Conservation (phyloP, 2,113 vertebrate genomes). For the Bufo gargarizans region DNA sequence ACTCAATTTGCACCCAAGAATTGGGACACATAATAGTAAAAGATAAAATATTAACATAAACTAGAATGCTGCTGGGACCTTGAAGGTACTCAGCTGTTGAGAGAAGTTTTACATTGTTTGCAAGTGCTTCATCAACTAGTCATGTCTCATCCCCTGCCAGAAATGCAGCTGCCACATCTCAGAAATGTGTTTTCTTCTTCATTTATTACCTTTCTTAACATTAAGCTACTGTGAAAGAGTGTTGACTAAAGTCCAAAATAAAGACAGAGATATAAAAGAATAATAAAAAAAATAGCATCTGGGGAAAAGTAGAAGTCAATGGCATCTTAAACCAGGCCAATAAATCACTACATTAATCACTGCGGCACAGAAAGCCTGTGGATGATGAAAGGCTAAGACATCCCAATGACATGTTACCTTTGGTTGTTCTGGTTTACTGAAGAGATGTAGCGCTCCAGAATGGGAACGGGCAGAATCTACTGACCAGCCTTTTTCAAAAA, state of each 20-base stretch:
- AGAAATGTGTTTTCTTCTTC: slow-evolving; percentile 52
- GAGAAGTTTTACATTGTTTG: slow-evolving; percentile 68
- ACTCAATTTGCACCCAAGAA: background rate
- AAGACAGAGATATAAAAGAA: slow-evolving; percentile 76
- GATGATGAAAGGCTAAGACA: slow-evolving; percentile 71
- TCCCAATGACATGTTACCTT: slow-evolving; percentile 84
- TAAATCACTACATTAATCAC: slow-evolving; percentile 86
- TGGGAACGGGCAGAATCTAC: slow-evolving; percentile 70
- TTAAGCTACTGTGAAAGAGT: slow-evolving; percentile 83
- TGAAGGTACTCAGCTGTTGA: slow-evolving; percentile 78
- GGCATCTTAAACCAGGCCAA: slow-evolving; percentile 83
- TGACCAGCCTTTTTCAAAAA: slow-evolving; percentile 79
- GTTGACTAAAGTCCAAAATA: slow-evolving; percentile 87
- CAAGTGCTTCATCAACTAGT: slow-evolving; percentile 70
- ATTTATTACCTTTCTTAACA: slow-evolving; percentile 61
- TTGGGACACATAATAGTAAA: background rate
- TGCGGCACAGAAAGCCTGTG: slow-evolving; percentile 68
- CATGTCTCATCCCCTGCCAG: slow-evolving; percentile 77
- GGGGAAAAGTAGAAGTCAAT: slow-evolving; percentile 79
- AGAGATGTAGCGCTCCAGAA: slow-evolving; percentile 69
- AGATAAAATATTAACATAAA: slow-evolving; percentile 1
- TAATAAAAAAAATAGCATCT: slow-evolving; percentile 87
- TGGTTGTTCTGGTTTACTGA: slow-evolving; percentile 73
- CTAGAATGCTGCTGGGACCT: slow-evolving; percentile 49
- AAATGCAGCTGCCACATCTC: slow-evolving; percentile 77